A percentile compares a stretch with the other conserved stretches of the same genome.
Evolutionary conservation across 2,797 vertebrate genomes (phyloP).

Genomic region (Channa striata): DNA sequence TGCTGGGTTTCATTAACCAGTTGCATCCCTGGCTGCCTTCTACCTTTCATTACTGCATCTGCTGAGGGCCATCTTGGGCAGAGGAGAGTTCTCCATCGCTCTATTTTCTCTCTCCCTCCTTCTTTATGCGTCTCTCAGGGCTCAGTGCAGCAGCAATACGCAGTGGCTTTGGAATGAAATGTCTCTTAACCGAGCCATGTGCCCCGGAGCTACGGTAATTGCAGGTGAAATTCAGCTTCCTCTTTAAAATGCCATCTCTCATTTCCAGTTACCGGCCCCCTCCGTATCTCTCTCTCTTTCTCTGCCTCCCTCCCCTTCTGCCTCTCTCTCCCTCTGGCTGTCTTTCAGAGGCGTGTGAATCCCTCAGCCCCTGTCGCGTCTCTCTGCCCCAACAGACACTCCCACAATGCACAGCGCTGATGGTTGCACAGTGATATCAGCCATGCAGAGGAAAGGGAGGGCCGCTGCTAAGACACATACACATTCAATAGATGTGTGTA

Average conservation of each 20-base stretch:
- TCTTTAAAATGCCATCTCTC: slow-evolving; percentile 89
- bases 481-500: slow-evolving; percentile 47
- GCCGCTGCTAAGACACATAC: slow-evolving; percentile 68
- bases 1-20: slow-evolving; percentile 76
- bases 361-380: slow-evolving; percentile 82
- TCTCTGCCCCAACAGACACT: slow-evolving; percentile 82
- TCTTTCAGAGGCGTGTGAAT: slow-evolving; percentile 84
- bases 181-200: slow-evolving; percentile 86
- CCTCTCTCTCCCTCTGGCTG: slow-evolving; percentile 78
- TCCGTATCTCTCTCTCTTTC: slow-evolving; percentile 72
- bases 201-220: slow-evolving; percentile 88
- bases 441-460: slow-evolving; percentile 76
- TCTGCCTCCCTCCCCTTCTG: slow-evolving; percentile 45
- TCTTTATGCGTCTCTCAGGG: slow-evolving; percentile 79
- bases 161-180: slow-evolving; percentile 83
- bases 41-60: slow-evolving; percentile 79
- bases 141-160: slow-evolving; percentile 71
- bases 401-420: slow-evolving; percentile 84
- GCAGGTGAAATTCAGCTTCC: slow-evolving; percentile 89
- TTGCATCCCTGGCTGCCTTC: slow-evolving; percentile 74
- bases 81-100: slow-evolving; percentile 73
- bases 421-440: slow-evolving; percentile 82
- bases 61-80: slow-evolving; percentile 81
- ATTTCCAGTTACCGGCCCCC: slow-evolving; percentile 86
- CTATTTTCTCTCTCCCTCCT: slow-evolving; percentile 74